Percentiles rank a stretch among this genome's conserved stretches.
Evolutionary conservation across 2,113 vertebrate genomes (phyloP).

Genomic region (Diadophis punctatus): DNA sequence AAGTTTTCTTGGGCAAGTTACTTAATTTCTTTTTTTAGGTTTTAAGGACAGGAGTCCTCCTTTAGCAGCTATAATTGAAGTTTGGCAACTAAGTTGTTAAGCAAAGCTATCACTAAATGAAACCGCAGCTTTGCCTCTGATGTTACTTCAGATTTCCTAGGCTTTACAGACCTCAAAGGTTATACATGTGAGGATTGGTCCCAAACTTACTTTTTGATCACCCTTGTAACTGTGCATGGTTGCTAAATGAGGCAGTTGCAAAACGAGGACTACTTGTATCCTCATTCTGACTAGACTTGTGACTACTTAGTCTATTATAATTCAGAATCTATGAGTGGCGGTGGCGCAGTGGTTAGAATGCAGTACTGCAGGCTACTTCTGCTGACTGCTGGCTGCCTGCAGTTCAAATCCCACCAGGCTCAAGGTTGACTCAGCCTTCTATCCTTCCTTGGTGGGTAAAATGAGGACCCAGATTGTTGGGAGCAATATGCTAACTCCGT

Average conservation of each 20-base stretch:
- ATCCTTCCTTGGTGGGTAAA: too few relatives aligned
- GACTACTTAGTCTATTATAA: neutral
- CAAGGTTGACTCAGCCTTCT: too few relatives aligned
- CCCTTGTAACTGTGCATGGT: neutral
- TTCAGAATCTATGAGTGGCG: neutral
- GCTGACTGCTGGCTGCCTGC: too few relatives aligned
- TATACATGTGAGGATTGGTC: neutral
- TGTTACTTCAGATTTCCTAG: neutral
- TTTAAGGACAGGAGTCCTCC: neutral
- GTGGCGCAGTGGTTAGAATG: too few relatives aligned
- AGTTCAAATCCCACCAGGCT: too few relatives aligned
- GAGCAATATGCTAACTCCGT: too few relatives aligned
- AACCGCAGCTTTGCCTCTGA: neutral
- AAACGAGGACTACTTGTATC: neutral
- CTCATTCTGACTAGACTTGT: neutral
- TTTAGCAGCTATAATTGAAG: neutral
- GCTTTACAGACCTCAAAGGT: neutral
- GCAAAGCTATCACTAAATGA: neutral
- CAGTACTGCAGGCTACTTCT: too few relatives aligned
- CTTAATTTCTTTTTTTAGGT: neutral
- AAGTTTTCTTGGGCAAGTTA: neutral
- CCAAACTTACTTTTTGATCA: neutral
- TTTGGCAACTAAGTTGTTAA: neutral
- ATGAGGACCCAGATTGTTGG: too few relatives aligned
- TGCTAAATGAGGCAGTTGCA: neutral